Base-by-base conservation (phyloP, 2,797 vertebrate genomes). In the Poeciliopsis paucimaculata region DNA sequence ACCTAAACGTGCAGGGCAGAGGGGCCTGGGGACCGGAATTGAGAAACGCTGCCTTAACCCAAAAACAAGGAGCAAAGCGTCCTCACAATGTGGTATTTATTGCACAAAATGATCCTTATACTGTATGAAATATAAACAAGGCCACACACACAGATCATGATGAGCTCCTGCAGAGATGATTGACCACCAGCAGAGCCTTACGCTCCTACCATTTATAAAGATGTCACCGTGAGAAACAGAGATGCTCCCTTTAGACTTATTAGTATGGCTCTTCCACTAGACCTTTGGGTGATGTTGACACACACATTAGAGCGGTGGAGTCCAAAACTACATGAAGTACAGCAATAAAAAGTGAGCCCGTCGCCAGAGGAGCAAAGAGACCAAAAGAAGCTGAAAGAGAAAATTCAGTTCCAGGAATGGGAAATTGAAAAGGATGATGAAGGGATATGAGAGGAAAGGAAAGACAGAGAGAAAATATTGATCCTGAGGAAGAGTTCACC, bases 401-500 rank as follows among this genome's bases (percentile, higher is more conserved):
- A 81, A 87, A 88, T 85, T 23, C 70, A 80, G 81, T 81, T 70
- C 85, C 39, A 57, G 66, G 73, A 72, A 82, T 82, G 71, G 82
- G 78, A 79, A 73, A 82, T 76, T 51, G 49, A 43, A 80, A 73
- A 72, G 41, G 73, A 62, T 77, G 86, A 90, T 80, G 80, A 82
- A 76, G 81, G 80, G 84, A 87, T 60, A 72, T 81, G 76, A 73
- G 82, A 68, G 86, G 84, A 88, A 34, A 86, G 84, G 75, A 84
- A 86, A 77, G 84, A 87, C 82, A 78, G 84, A 76, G 82, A 85
- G 85, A 87, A 70, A 45, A 93, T 95, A 93, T 94, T 96, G 93
- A 95, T 95, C 93, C 92, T 87, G 79, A 88, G 90, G 91, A 91
- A 89, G 92, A 94, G 91, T 92, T 94, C 90, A 87, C 90, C 76